Evolutionary conservation across 1,140 invertebrate species (phyloP).

Genomic region (Diorhabda elongata): DNA sequence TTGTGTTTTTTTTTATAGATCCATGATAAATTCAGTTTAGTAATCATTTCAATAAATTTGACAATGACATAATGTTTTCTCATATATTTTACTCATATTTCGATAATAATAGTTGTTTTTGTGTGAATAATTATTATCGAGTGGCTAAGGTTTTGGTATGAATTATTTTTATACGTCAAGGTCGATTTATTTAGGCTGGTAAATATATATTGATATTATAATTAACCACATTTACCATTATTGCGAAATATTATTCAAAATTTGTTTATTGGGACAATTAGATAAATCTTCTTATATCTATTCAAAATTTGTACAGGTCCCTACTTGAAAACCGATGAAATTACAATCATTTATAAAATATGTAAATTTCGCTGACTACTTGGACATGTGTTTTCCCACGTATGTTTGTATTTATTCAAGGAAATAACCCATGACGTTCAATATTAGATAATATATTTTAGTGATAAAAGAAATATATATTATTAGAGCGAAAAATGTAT

Average conservation of each 20-base stretch:
- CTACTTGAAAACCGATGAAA: no score
- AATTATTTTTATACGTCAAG: not conserved
- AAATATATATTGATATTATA: no score
- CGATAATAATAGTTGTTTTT: not conserved
- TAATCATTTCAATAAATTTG: not conserved
- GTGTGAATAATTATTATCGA: constrained; percentile 1
- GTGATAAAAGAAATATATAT: no score
- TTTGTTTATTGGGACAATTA: not conserved
- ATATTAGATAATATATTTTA: no score
- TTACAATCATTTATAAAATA: no score
- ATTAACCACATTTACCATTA: not conserved
- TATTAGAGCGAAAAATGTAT: no score
- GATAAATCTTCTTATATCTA: no score
- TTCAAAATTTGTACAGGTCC: no score
- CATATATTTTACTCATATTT: not conserved
- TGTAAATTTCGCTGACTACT: no score
- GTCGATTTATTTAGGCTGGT: not conserved
- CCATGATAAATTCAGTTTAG: not conserved
- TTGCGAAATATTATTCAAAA: not conserved
- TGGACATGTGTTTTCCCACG: no score
- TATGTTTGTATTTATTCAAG: no score
- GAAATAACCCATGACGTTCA: no score
- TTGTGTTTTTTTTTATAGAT: not conserved
- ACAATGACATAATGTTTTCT: not conserved
- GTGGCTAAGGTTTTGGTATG: not conserved